These are phyloP conservation scores for Chloromyia formosa DNA, from an alignment of 2,888 invertebrate species.

Conservation along the genomic window DNA sequence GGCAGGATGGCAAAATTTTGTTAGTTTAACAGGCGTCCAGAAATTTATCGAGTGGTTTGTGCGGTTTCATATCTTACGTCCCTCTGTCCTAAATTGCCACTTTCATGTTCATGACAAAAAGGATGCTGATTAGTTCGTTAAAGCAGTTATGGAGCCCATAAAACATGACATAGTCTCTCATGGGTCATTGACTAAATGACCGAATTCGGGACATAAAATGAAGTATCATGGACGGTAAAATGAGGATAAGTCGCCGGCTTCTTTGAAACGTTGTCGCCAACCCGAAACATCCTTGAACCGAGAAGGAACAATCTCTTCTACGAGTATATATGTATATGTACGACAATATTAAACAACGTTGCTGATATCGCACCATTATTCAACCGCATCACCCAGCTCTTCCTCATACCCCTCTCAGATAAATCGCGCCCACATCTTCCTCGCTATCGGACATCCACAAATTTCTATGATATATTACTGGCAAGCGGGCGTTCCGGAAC, in stretches of 20 bases:
- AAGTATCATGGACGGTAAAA: constrained; percentile 22
- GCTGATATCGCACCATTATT: background rate
- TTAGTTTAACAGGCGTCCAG: background rate
- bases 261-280: too few relatives aligned
- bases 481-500: background rate
- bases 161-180: background rate
- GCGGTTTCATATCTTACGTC: background rate
- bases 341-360: constrained; percentile 23
- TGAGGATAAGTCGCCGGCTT: too few relatives aligned
- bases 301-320: too few relatives aligned
- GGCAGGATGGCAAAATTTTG: background rate
- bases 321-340: too few relatives aligned
- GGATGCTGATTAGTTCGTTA: background rate
- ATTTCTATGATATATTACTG: constrained; percentile 31
- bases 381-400: too few relatives aligned
- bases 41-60: background rate
- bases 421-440: too few relatives aligned
- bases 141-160: background rate
- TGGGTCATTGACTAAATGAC: constrained; percentile 39
- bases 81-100: background rate
- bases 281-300: background rate
- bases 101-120: background rate
- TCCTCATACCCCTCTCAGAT: background rate
- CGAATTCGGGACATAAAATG: constrained; percentile 30
- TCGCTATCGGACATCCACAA: constrained; percentile 27